These are phyloP conservation scores for Agrenia bidenticulata DNA, from an alignment of 2,888 invertebrate genomes.

Conservation along the genomic window DNA sequence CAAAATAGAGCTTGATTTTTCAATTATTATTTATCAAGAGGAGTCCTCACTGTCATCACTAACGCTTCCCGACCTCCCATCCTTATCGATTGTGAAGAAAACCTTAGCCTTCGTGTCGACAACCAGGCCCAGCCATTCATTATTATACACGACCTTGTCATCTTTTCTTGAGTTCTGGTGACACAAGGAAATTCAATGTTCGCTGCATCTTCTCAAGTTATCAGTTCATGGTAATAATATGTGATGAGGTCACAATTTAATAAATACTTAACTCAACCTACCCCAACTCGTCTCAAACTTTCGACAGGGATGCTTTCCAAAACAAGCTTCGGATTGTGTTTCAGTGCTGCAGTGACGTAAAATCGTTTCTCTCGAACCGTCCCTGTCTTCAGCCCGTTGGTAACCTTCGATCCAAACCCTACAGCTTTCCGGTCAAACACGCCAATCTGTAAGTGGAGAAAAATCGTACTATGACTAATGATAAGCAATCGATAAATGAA, in stretches of 20 bases:
- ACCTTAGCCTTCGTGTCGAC: constrained; percentile 18
- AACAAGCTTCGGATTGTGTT: constrained; percentile 12
- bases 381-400: constrained; percentile 7
- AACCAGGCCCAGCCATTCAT: constrained; percentile 31
- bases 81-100: constrained; percentile 18
- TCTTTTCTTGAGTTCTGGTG: constrained; percentile 10
- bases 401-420: constrained; percentile 23
- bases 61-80: constrained; percentile 13
- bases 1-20: too few relatives aligned
- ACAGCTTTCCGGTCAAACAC: constrained; percentile 28
- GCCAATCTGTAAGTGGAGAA: constrained; percentile 28
- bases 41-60: constrained; percentile 8
- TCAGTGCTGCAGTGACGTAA: constrained; percentile 18
- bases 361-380: constrained; percentile 22
- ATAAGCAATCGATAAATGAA: too few relatives aligned
- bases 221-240: not conserved
- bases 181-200: not conserved
- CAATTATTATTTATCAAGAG: too few relatives aligned
- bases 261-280: constrained; percentile 13
- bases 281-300: constrained; percentile 13
- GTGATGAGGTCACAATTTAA: too few relatives aligned
- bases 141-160: constrained; percentile 25
- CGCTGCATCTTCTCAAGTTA: not conserved
- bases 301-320: constrained; percentile 24
- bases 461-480: too few relatives aligned